Evolutionary conservation across 2,797 vertebrate genomes (phyloP).

Genomic region (Sebastes taczanowskii): DNA sequence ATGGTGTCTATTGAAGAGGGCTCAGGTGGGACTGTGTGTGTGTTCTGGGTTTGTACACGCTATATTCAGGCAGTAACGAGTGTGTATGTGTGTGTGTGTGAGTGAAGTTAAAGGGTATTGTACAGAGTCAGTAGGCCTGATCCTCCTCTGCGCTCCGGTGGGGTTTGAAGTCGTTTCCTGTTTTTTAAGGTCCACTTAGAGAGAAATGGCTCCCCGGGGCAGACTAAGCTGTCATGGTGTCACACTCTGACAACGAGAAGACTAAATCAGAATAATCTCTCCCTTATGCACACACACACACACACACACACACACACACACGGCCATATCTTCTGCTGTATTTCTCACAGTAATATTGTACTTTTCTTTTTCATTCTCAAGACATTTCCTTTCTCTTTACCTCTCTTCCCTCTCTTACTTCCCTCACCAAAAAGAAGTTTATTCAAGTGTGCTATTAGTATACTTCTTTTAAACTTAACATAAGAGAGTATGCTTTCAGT

Average conservation of each 20-base stretch:
- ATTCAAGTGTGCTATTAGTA: too few species aligned
- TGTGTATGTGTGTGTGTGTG: slow-evolving; percentile 23
- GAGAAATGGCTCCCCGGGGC: slow-evolving; percentile 71
- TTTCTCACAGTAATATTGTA: background rate
- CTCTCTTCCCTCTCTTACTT: background rate
- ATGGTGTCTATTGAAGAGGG: slow-evolving; percentile 70
- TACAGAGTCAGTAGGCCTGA: slow-evolving; percentile 73
- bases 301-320: slow-evolving; percentile 17
- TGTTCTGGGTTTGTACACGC: slow-evolving; percentile 43
- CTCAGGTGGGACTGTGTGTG: slow-evolving; percentile 76
- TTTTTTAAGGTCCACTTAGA: slow-evolving; percentile 75
- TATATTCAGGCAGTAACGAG: slow-evolving; percentile 20
- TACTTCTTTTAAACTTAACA: too few species aligned
- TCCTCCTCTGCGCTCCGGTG: slow-evolving; percentile 66
- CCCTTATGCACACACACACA: slow-evolving; percentile 22
- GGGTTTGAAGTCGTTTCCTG: slow-evolving; percentile 81
- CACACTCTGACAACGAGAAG: slow-evolving; percentile 59
- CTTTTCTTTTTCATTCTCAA: background rate
- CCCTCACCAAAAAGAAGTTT: background rate
- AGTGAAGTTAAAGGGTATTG: slow-evolving; percentile 57
- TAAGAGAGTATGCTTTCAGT: too few species aligned
- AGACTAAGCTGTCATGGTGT: slow-evolving; percentile 68
- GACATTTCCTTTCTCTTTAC: background rate
- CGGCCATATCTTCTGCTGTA: background rate
- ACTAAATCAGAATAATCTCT: slow-evolving; percentile 70